Evolutionary conservation across 2,113 vertebrate genomes (phyloP).

Genomic region (Boulengeromyrus knoepffleri): DNA sequence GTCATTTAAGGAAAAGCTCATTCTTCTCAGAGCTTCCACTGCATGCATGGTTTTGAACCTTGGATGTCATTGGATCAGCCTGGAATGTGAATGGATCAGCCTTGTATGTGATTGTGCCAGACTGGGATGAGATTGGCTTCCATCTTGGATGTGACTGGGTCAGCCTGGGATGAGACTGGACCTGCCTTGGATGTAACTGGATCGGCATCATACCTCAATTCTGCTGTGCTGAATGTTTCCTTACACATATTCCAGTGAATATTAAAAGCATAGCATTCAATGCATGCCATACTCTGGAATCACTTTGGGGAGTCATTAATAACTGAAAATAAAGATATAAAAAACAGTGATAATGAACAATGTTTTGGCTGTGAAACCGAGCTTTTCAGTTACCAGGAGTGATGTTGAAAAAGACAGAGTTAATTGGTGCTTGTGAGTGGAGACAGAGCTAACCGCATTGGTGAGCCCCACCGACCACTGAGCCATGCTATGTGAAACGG

Average conservation of each 20-base stretch:
- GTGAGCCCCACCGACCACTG: background rate
- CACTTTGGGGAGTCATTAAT: background rate
- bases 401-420: background rate
- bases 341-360: background rate
- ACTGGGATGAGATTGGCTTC: background rate
- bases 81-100: background rate
- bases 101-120: background rate
- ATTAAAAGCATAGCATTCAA: background rate
- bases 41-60: background rate
- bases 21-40: background rate
- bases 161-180: background rate
- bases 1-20: background rate
- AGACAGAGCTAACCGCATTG: background rate
- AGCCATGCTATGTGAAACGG: background rate
- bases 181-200: background rate
- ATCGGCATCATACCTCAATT: background rate
- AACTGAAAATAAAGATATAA: background rate
- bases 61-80: background rate
- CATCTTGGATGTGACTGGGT: background rate
- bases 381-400: background rate
- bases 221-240: background rate
- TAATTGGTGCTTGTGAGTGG: background rate
- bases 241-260: background rate
- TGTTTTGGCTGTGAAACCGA: background rate
- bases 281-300: background rate